A percentile compares a stretch with the other conserved stretches of the same genome.
These are phyloP conservation scores for Theonella swinhoei DNA, from an alignment of 37 sponge, comb jelly and placozoan genomes.

Conservation along the genomic window DNA sequence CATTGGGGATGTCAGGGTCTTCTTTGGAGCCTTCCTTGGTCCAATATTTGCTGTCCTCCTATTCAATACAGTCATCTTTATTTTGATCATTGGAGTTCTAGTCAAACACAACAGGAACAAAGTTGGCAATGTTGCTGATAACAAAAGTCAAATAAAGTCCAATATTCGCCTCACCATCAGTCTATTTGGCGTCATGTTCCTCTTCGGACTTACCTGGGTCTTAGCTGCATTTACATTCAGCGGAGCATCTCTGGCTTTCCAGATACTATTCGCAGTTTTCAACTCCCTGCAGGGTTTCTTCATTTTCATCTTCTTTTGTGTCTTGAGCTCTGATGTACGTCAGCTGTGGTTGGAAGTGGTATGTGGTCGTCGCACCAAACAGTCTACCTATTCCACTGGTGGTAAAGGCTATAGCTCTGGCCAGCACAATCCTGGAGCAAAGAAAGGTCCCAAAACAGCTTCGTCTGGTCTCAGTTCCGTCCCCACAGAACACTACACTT, in stretches of 20 bases:
- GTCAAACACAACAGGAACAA: slow-evolving; percentile 7
- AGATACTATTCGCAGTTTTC: slow-evolving; percentile 41
- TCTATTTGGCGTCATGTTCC: slow-evolving; percentile 14
- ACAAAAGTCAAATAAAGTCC: no score
- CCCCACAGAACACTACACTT: no score
- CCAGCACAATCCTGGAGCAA: no score
- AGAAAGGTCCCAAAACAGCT: no score
- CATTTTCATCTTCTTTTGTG: slow-evolving; percentile 51
- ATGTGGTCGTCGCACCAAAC: no score
- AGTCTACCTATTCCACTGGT: no score
- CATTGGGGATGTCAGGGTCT: neutral
- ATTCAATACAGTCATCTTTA: slow-evolving; percentile 30
- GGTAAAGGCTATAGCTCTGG: no score
- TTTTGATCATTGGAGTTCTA: slow-evolving; percentile 22
- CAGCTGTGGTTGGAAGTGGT: slow-evolving; percentile 1
- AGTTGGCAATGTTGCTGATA: no score
- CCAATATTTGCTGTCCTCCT: slow-evolving; percentile 19
- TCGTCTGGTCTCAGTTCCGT: no score
- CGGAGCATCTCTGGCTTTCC: slow-evolving; percentile 19
- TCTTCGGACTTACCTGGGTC: slow-evolving; percentile 56
- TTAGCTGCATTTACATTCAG: slow-evolving; percentile 47
- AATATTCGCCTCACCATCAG: neutral
- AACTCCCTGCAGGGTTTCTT: slow-evolving; percentile 56
- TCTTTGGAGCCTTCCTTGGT: slow-evolving; percentile 15
- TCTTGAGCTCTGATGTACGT: slow-evolving; percentile 3